phyloP scores from a whole-genome alignment of 1,140 invertebrate species.

The Bemisia tabaci region DNA sequence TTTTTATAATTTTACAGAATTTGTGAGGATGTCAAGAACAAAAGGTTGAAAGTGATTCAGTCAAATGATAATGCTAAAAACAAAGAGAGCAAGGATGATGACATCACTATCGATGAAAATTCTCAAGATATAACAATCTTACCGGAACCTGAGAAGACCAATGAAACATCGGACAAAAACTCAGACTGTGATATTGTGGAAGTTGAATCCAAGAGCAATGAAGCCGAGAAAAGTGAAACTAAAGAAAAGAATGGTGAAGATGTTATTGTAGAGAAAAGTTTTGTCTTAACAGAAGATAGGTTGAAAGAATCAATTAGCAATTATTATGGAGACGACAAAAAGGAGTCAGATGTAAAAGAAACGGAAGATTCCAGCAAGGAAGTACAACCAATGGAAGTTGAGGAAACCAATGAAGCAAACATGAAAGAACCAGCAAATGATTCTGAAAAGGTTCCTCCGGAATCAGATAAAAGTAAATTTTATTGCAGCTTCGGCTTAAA shows the following conservation, averaged over 20 bases:
- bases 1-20: not conserved
- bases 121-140: not conserved
- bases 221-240: conserved; percentile 3
- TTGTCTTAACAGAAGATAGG: not conserved
- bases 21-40: not conserved
- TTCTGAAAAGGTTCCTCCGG: no score
- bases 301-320: conserved; percentile 15
- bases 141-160: not conserved
- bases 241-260: conserved; percentile 1
- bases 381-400: not conserved
- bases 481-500: not conserved
- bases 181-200: conserved; percentile 14
- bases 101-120: not conserved
- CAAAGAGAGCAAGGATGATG: not conserved
- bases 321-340: conserved; percentile 10
- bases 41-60: not conserved
- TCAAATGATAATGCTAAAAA: not conserved
- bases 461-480: not conserved
- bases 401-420: not conserved
- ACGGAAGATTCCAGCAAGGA: no score
- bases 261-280: not conserved
- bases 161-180: conserved; percentile 9
- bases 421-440: not conserved
- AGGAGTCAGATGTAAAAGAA: not conserved
- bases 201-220: conserved; percentile 3